These are phyloP conservation scores for Rotaria macrura DNA, from an alignment of 2,888 invertebrate genomes.

Conservation along the genomic window DNA sequence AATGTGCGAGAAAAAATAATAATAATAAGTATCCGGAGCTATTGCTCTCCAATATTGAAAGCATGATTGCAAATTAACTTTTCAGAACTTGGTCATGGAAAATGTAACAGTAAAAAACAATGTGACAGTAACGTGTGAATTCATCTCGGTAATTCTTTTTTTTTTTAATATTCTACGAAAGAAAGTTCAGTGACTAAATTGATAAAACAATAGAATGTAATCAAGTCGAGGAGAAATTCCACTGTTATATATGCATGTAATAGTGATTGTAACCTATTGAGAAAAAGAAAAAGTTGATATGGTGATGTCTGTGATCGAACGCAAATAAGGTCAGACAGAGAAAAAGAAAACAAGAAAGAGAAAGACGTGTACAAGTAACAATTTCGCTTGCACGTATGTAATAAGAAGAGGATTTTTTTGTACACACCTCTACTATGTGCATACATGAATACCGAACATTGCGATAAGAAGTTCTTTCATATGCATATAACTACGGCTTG, in stretches of 20 bases:
- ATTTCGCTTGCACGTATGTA: neutral
- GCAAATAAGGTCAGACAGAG: neutral
- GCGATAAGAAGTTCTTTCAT: neutral
- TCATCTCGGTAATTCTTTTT: too few species aligned
- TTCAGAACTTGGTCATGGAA: neutral
- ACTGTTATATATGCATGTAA: neutral
- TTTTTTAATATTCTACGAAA: too few species aligned
- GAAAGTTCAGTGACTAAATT: neutral
- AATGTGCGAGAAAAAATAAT: neutral
- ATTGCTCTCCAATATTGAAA: neutral
- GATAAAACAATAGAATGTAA: neutral
- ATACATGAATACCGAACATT: neutral
- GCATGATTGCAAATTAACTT: neutral
- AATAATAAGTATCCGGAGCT: neutral
- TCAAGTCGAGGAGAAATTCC: too few species aligned
- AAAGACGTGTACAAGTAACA: neutral
- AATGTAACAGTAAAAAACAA: neutral
- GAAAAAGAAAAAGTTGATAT: neutral
- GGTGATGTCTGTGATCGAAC: neutral
- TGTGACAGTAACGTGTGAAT: too few species aligned
- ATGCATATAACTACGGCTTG: neutral
- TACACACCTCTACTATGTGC: neutral
- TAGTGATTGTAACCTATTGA: neutral
- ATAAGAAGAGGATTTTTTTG: neutral
- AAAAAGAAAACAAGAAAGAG: neutral